Conservation (phyloP, 2,888 invertebrate species). For the Selenia dentaria region DNA sequence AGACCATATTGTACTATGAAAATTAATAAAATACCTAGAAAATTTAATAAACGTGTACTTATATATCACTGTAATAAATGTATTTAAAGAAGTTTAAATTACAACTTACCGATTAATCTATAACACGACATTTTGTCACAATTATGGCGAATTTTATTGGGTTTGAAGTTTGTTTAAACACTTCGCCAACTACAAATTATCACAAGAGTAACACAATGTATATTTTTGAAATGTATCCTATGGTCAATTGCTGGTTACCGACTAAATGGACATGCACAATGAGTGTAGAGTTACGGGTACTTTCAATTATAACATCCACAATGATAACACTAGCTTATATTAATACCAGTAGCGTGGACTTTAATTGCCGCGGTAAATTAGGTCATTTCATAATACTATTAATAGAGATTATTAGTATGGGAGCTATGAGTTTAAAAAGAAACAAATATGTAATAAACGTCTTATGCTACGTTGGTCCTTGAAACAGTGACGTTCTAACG, state of each 20-base stretch:
- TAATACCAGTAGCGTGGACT: slow-evolving; percentile 26
- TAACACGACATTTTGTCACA: background rate
- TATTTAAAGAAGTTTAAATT: too few relatives aligned
- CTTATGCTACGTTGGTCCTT: too few relatives aligned
- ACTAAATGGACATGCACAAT: slow-evolving; percentile 30
- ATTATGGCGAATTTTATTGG: too few relatives aligned
- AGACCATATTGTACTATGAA: slow-evolving; percentile 32
- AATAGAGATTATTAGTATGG: too few relatives aligned
- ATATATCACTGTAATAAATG: too few relatives aligned
- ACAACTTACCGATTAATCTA: background rate
- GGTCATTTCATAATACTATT: slow-evolving; percentile 18
- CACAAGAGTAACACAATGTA: background rate
- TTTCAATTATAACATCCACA: slow-evolving; percentile 24
- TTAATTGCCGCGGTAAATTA: slow-evolving; percentile 32
- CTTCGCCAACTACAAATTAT: too few relatives aligned
- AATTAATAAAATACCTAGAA: slow-evolving; percentile 21
- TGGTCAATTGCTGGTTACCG: slow-evolving; percentile 25
- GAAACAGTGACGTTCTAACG: too few relatives aligned
- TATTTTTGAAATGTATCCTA: slow-evolving; percentile 19
- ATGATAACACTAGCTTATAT: slow-evolving; percentile 31
- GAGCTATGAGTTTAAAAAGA: too few relatives aligned
- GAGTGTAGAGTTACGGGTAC: slow-evolving; percentile 33
- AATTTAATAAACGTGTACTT: too few relatives aligned
- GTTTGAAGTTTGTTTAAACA: too few relatives aligned
- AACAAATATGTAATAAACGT: too few relatives aligned